A percentile compares a stretch with the other conserved stretches of the same genome.
Evolutionary conservation across 2,113 vertebrate species (phyloP).

Genomic region (Pelusios castaneus): DNA sequence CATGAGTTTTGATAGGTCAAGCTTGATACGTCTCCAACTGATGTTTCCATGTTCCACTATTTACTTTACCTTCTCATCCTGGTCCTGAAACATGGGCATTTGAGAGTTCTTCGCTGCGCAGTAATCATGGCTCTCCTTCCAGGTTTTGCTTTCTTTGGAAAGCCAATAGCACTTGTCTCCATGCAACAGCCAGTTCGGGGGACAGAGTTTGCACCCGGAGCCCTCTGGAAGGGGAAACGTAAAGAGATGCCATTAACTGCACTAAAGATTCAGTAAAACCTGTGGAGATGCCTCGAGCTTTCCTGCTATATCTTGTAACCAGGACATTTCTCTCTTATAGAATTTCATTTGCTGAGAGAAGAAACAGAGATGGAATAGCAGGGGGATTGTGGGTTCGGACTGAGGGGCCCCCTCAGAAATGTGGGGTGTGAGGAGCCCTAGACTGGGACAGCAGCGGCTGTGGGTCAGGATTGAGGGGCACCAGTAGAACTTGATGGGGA

Average conservation of each 20-base stretch:
- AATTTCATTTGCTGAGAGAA: not conserved
- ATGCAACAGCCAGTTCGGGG: not conserved
- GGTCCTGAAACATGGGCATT: not conserved
- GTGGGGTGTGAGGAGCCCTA: not conserved
- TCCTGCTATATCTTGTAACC: not conserved
- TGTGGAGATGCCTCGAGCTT: not conserved
- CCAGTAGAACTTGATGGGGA: not conserved
- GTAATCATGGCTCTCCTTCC: not conserved
- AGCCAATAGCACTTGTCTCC: conserved; percentile 5
- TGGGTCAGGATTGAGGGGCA: not conserved
- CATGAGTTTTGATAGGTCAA: not conserved
- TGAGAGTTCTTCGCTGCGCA: not conserved
- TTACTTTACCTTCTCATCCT: not conserved
- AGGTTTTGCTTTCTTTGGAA: not conserved
- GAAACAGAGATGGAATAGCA: not conserved
- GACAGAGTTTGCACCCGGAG: not conserved
- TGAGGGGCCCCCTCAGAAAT: not conserved
- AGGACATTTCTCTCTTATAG: not conserved
- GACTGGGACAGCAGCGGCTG: not conserved
- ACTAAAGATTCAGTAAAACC: not conserved
- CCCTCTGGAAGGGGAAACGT: not conserved
- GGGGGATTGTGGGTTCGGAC: not conserved
- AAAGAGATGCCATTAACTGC: not conserved
- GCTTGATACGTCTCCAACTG: too few species aligned
- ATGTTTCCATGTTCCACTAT: not conserved